Base-by-base conservation (phyloP, 2,888 invertebrate genomes). In the Tromatobia lineatoria region DNA sequence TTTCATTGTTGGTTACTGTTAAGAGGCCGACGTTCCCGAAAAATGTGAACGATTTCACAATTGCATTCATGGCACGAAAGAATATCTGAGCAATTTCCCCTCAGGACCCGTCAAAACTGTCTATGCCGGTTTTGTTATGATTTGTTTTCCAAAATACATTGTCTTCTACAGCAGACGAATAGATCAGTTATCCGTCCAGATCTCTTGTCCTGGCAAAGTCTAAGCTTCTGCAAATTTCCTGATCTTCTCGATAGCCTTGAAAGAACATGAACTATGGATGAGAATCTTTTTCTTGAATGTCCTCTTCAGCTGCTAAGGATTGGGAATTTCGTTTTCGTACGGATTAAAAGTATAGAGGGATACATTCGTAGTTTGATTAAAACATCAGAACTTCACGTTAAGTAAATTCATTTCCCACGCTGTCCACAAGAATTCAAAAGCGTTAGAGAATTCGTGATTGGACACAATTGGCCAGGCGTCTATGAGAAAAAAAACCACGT, bases 271-370 rank as follows among this genome's bases (percentile, higher is more conserved):
- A 8, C 73, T 59, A 73, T 4, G 59, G 59, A 59, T 59, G 73
- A 15, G 71, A 4, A 0, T 47, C 3, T 13, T 29, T 38, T n/a
- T 18, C 69, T 10, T 18, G 7, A 64, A 52, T 10, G 13, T 45
- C 3, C 61, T 18, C 3, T 45, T 42, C 6, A 70, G 57, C 59
- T 61, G 38, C 89, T 88, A 89, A n/a, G 61, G 15, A 4, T 61
- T 11, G 3, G 84, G 75, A 2, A 84, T 74, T 3, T 20, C 13
- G 3, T 74, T 64, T 2, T 73, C 79, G 79, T 76, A 88, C 8
- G 87, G 89, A 71, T 87, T 85, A 77, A 69, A 88, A 8, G 82
- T 82, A 64, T 87, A 88, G 18, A 85, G 42, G 2, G 52, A 52
- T 7, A 73, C 23, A 6, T 20, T 67, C 7, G 77, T 64, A 1